These are phyloP conservation scores for Branchinecta lynchi DNA, from an alignment of 1,140 invertebrate genomes.

Conservation along the genomic window DNA sequence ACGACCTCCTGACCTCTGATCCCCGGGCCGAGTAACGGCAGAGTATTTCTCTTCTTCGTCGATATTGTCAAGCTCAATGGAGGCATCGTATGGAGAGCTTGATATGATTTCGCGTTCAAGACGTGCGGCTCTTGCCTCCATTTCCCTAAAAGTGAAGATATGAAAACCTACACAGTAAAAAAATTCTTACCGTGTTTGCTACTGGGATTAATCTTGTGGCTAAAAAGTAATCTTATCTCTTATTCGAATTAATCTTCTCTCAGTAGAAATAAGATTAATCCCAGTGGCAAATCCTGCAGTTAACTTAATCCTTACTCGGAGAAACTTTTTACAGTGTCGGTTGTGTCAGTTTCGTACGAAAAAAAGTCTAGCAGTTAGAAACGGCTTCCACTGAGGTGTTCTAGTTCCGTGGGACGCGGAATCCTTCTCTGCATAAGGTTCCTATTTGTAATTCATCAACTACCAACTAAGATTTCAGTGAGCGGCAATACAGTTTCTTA, in stretches of 20 bases:
- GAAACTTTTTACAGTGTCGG: too few species aligned
- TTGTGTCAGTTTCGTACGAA: not conserved
- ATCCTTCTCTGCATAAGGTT: too few species aligned
- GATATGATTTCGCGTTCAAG: slow-evolving; percentile 80
- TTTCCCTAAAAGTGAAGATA: slow-evolving; percentile 36
- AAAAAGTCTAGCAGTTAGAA: too few species aligned
- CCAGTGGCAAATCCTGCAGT: too few species aligned
- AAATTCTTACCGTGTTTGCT: not conserved
- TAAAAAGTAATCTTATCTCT: not conserved
- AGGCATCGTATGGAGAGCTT: slow-evolving; percentile 57
- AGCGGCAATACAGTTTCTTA: too few species aligned
- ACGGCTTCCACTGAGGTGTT: too few species aligned
- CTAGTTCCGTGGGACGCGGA: too few species aligned
- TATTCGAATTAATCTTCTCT: too few species aligned
- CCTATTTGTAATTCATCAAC: too few species aligned
- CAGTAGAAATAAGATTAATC: too few species aligned
- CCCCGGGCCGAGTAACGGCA: slow-evolving; percentile 29
- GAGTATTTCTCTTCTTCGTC: slow-evolving; percentile 63
- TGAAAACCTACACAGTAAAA: not conserved
- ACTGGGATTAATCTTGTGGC: not conserved
- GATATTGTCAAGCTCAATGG: slow-evolving; percentile 72
- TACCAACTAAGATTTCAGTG: too few species aligned
- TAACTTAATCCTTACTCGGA: too few species aligned
- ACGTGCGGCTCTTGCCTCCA: slow-evolving; percentile 64
- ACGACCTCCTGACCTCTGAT: slow-evolving; percentile 15